A percentile compares a stretch with the other conserved stretches of the same genome.
These are phyloP conservation scores for Anguilla obscura DNA, from an alignment of 2,797 vertebrate species.

Conservation along the genomic window DNA sequence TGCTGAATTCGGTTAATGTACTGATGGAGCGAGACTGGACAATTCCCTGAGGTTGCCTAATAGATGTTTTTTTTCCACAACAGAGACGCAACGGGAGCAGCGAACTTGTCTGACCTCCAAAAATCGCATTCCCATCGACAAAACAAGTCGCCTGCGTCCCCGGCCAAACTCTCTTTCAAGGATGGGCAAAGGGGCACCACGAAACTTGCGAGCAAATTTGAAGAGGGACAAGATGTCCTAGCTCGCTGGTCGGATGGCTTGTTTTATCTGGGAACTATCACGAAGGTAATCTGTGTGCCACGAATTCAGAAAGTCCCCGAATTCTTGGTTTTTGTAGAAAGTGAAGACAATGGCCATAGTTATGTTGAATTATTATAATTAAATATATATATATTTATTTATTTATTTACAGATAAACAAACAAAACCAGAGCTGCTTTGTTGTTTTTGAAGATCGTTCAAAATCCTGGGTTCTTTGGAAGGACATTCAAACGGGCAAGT, in stretches of 20 bases:
- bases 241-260: conserved; percentile 99
- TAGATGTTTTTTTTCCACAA: neutral
- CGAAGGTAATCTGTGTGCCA: conserved; percentile 79
- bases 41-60: neutral
- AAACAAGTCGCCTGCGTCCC: conserved; percentile 81
- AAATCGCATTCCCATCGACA: conserved; percentile 81
- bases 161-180: conserved; percentile 77
- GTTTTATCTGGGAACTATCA: conserved; percentile 98
- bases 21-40: neutral
- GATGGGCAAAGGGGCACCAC: conserved; percentile 84
- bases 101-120: conserved; percentile 91
- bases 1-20: neutral
- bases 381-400: too few species aligned
- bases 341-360: neutral
- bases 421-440: conserved; percentile 93
- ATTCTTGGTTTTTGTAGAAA: neutral
- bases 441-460: conserved; percentile 96
- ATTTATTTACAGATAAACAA: conserved; percentile 84
- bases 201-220: conserved; percentile 87
- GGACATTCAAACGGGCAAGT: conserved; percentile 95
- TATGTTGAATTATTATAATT: neutral
- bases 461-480: conserved; percentile 99
- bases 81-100: conserved; percentile 91
- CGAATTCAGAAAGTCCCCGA: neutral
- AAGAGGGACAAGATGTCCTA: conserved; percentile 97